These are phyloP conservation scores for Oceanodroma tethys DNA, from an alignment of 2,113 vertebrate species.

Conservation along the genomic window DNA sequence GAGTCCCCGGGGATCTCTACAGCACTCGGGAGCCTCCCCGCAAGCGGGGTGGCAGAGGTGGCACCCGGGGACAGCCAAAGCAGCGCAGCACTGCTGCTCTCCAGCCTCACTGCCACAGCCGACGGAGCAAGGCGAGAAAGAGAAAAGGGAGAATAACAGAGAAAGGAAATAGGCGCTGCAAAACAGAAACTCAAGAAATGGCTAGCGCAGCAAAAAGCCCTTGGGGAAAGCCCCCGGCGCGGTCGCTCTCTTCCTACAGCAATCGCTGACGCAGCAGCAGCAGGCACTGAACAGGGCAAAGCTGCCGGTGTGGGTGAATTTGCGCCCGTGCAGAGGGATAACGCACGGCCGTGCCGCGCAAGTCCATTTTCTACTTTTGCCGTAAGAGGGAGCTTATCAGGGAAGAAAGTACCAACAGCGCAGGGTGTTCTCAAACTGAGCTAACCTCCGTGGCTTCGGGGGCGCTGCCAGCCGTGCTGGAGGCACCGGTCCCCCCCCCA, in stretches of 20 bases:
- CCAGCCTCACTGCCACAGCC: neutral
- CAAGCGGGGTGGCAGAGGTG: neutral
- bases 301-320: accelerated
- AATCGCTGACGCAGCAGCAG: neutral
- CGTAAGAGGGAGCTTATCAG: neutral
- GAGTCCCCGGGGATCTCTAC: neutral
- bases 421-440: accelerated
- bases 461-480: neutral
- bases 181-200: neutral
- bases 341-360: accelerated
- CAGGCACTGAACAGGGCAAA: neutral
- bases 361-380: neutral
- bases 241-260: neutral
- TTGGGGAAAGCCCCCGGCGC: neutral
- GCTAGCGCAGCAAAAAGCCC: neutral
- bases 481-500: neutral
- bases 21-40: neutral
- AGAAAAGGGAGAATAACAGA: neutral
- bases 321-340: neutral
- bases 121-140: accelerated
- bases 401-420: too few relatives aligned
- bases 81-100: neutral
- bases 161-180: neutral
- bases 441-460: neutral
- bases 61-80: neutral